These are phyloP conservation scores for Meloidogyne chitwoodi DNA, from an alignment of 1,140 invertebrate genomes.

Conservation along the genomic window DNA sequence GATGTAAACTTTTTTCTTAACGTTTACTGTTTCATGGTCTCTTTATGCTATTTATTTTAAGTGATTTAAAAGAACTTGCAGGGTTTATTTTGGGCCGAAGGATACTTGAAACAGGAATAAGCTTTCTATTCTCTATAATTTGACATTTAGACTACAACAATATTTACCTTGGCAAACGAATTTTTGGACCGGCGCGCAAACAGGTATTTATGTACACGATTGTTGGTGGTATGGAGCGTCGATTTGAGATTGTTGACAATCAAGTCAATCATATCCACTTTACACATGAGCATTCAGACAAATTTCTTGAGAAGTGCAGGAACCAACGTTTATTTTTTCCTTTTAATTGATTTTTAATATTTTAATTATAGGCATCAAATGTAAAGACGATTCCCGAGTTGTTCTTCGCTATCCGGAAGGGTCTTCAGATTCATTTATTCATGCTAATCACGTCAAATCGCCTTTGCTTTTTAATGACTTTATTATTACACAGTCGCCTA, in stretches of 20 bases:
- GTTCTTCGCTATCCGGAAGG: slow-evolving; percentile 21
- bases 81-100: background rate
- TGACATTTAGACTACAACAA: slow-evolving; percentile 53
- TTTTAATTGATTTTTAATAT: background rate
- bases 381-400: slow-evolving; percentile 50
- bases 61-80: no score
- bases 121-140: background rate
- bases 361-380: slow-evolving; percentile 47
- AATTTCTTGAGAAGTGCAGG: slow-evolving; percentile 47
- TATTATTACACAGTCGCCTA: slow-evolving; percentile 63
- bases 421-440: slow-evolving; percentile 40
- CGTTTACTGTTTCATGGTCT: background rate
- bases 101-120: background rate
- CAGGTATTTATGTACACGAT: slow-evolving; percentile 49
- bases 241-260: slow-evolving; percentile 57
- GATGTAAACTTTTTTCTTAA: slow-evolving; percentile 27
- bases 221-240: slow-evolving; percentile 53
- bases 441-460: slow-evolving; percentile 46
- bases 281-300: slow-evolving; percentile 47
- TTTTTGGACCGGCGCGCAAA: slow-evolving; percentile 53
- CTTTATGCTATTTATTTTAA: no score
- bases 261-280: slow-evolving; percentile 58
- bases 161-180: slow-evolving; percentile 54
- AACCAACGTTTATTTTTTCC: slow-evolving; percentile 34
- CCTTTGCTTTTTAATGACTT: slow-evolving; percentile 57